phyloP scores from a whole-genome alignment of 2,888 invertebrate species.

The Leucoma salicis region DNA sequence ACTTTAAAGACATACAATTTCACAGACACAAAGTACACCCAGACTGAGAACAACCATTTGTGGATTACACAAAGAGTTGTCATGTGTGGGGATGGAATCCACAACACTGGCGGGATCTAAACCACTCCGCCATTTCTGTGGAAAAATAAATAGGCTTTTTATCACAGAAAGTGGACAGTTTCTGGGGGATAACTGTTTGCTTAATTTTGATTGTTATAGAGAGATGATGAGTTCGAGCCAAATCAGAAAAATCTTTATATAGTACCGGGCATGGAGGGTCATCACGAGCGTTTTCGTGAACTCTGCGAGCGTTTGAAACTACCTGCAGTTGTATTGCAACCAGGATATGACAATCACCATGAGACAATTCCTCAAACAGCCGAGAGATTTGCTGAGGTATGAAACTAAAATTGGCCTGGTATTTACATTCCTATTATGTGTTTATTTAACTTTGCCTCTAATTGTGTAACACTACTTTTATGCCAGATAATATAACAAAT shows the following conservation, averaged over 20 bases:
- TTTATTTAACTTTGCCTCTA: neutral
- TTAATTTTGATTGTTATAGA: too few relatives aligned
- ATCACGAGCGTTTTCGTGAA: conserved; percentile 37
- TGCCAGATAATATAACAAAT: neutral
- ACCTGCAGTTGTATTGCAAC: conserved; percentile 45
- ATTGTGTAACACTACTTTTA: neutral
- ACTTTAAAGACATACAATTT: too few relatives aligned
- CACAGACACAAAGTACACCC: too few relatives aligned
- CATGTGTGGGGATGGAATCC: too few relatives aligned
- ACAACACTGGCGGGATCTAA: too few relatives aligned
- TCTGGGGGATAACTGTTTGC: too few relatives aligned
- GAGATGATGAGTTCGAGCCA: conserved; percentile 43
- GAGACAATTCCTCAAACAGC: conserved; percentile 46
- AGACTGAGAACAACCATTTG: too few relatives aligned
- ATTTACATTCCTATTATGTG: neutral
- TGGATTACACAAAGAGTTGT: too few relatives aligned
- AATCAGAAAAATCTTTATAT: conserved; percentile 40
- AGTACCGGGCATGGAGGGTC: conserved; percentile 53
- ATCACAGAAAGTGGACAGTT: too few relatives aligned
- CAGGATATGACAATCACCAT: conserved; percentile 38
- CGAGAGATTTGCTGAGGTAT: conserved; percentile 41
- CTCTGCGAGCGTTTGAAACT: conserved; percentile 48
- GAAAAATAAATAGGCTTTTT: too few relatives aligned
- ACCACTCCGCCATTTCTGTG: too few relatives aligned
- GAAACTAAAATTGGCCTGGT: too few relatives aligned